phyloP scores from a whole-genome alignment of 1,140 invertebrate species.

The Pseudomyrmex gracilis region DNA sequence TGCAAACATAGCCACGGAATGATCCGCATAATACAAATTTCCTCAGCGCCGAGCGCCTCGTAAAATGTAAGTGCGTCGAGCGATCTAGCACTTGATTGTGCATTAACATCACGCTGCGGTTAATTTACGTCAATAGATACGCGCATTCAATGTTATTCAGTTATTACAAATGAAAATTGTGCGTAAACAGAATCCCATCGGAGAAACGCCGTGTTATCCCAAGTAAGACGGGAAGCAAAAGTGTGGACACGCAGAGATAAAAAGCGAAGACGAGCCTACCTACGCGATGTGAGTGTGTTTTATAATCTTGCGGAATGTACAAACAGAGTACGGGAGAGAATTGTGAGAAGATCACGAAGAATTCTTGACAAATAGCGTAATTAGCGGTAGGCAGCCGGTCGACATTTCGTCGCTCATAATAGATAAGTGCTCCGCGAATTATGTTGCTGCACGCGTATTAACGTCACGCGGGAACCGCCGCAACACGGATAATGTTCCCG shows the following conservation, averaged over 20 bases:
- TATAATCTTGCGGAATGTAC: slow-evolving; percentile 29
- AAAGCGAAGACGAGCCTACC: neutral
- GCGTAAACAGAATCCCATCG: slow-evolving; percentile 19
- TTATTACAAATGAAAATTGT: slow-evolving; percentile 24
- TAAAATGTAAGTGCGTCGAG: slow-evolving; percentile 29
- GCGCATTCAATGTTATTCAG: slow-evolving; percentile 21
- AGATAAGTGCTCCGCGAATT: slow-evolving; percentile 55
- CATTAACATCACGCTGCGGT: slow-evolving; percentile 15
- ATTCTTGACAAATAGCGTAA: slow-evolving; percentile 68
- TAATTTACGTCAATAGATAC: slow-evolving; percentile 13
- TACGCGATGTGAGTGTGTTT: neutral
- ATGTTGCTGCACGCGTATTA: slow-evolving; percentile 50
- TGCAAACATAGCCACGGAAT: neutral
- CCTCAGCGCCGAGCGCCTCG: neutral
- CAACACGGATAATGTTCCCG: slow-evolving; percentile 9
- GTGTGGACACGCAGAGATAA: slow-evolving; percentile 64
- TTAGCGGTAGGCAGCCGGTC: slow-evolving; percentile 50
- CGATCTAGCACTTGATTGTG: neutral
- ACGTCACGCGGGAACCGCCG: slow-evolving; percentile 5
- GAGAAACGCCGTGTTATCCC: slow-evolving; percentile 39
- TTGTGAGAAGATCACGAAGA: neutral
- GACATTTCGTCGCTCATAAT: neutral
- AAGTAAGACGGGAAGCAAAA: slow-evolving; percentile 45
- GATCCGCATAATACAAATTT: neutral
- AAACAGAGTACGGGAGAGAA: neutral